phyloP scores from a whole-genome alignment of 2,888 invertebrate species.

The Blomia tropicalis region DNA sequence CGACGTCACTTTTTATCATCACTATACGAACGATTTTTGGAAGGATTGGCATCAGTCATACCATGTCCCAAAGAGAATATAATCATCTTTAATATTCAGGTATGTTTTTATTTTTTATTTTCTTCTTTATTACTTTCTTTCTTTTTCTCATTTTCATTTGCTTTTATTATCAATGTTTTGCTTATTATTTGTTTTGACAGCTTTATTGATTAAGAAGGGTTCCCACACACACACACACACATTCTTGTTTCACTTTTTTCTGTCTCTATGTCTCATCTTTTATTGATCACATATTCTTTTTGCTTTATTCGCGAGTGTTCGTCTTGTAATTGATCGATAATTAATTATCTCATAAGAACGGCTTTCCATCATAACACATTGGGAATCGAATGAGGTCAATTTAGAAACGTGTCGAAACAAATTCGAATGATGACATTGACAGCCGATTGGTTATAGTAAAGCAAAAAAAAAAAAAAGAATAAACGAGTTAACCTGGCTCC shows the following conservation, averaged over 20 bases:
- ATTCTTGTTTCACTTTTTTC: neutral
- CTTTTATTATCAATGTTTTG: neutral
- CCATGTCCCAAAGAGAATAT: slow-evolving; percentile 83
- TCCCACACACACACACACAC: no score
- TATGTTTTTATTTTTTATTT: slow-evolving; percentile 31
- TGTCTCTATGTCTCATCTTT: neutral
- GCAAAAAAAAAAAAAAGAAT: no score
- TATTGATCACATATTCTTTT: neutral
- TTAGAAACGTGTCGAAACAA: no score
- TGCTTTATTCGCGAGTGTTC: neutral
- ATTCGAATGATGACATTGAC: no score
- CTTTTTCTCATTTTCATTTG: neutral
- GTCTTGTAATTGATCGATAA: slow-evolving; percentile 11
- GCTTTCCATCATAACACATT: no score
- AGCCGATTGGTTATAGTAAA: no score
- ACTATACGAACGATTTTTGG: slow-evolving; percentile 65
- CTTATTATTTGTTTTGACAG: slow-evolving; percentile 3
- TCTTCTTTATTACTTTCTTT: neutral
- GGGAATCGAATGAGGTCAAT: no score
- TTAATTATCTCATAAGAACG: neutral
- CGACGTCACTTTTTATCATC: slow-evolving; percentile 72
- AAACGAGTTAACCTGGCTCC: no score
- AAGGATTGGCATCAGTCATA: slow-evolving; percentile 75
- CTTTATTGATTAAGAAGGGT: slow-evolving; percentile 12
- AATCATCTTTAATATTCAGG: slow-evolving; percentile 73